These are phyloP conservation scores for Chelon auratus DNA, from an alignment of 2,797 vertebrate genomes.

Conservation along the genomic window DNA sequence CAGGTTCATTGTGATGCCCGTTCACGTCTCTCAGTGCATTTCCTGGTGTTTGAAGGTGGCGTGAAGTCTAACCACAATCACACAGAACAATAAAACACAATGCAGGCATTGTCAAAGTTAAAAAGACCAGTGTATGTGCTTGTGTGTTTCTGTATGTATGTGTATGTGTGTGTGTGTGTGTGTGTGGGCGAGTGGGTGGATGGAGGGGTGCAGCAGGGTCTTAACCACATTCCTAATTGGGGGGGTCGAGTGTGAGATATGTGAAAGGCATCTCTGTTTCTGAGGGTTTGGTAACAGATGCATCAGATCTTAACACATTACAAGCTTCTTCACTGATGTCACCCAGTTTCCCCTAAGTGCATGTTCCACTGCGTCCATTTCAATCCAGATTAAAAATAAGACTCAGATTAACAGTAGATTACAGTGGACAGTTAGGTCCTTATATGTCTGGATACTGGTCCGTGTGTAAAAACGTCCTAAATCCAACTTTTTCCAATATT, in stretches of 20 bases:
- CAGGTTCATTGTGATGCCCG: constrained; percentile 43
- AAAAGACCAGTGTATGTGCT: constrained; percentile 30
- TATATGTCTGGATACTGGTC: too few relatives aligned
- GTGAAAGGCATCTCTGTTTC: constrained; percentile 70
- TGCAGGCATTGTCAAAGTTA: constrained; percentile 68
- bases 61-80: constrained; percentile 60
- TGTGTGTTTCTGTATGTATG: constrained; percentile 20
- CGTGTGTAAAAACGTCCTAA: too few relatives aligned
- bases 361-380: not conserved
- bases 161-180: not conserved
- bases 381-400: too few relatives aligned
- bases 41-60: constrained; percentile 51
- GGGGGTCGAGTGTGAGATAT: constrained; percentile 44
- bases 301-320: constrained; percentile 43
- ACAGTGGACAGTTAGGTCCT: too few relatives aligned
- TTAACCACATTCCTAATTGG: constrained; percentile 70
- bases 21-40: constrained; percentile 25
- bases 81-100: constrained; percentile 62
- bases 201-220: constrained; percentile 23
- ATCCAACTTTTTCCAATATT: too few relatives aligned
- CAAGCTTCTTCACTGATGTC: constrained; percentile 32
- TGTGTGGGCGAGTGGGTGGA: constrained; percentile 5
- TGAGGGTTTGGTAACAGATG: constrained; percentile 56
- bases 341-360: not conserved
- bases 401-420: not conserved